A percentile compares a stretch with the other conserved stretches of the same genome.
phyloP scores from a whole-genome alignment of 1,140 invertebrate species.

The Polyergus mexicanus region DNA sequence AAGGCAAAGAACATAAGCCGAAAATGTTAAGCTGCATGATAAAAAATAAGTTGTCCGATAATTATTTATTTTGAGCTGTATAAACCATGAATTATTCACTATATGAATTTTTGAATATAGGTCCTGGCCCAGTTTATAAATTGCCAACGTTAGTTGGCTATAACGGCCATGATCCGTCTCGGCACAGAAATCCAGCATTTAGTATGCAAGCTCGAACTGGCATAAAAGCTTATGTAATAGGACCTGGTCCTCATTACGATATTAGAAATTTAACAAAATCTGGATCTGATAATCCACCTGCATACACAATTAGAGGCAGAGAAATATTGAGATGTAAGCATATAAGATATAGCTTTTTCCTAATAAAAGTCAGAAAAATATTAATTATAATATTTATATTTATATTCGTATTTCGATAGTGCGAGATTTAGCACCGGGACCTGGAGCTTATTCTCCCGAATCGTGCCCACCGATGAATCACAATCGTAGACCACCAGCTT shows the following conservation, averaged over 20 bases:
- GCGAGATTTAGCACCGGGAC: slow-evolving; percentile 78
- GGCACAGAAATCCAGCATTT: slow-evolving; percentile 82
- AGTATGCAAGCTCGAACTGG: slow-evolving; percentile 73
- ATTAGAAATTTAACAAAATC: slow-evolving; percentile 78
- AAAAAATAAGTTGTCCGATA: slow-evolving; percentile 64
- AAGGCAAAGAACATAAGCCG: slow-evolving; percentile 61
- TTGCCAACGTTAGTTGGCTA: slow-evolving; percentile 82
- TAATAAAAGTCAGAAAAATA: too few species aligned
- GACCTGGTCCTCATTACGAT: slow-evolving; percentile 82
- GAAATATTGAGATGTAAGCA: slow-evolving; percentile 51
- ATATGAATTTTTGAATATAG: slow-evolving; percentile 69
- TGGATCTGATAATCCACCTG: slow-evolving; percentile 77
- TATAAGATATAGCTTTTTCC: background rate
- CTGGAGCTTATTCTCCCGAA: slow-evolving; percentile 82
- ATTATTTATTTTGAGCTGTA: slow-evolving; percentile 42
- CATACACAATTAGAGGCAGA: slow-evolving; percentile 77
- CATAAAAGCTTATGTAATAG: slow-evolving; percentile 31
- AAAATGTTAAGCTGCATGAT: slow-evolving; percentile 69
- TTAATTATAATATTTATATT: too few species aligned
- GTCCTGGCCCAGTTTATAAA: slow-evolving; percentile 84
- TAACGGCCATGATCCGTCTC: slow-evolving; percentile 82
- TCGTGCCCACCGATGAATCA: slow-evolving; percentile 80
- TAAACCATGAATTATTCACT: slow-evolving; percentile 6
- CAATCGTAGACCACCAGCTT: slow-evolving; percentile 76
- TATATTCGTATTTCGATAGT: slow-evolving; percentile 25